Conservation (phyloP, 2,113 vertebrate genomes). For the Heloderma charlesbogerti region DNA sequence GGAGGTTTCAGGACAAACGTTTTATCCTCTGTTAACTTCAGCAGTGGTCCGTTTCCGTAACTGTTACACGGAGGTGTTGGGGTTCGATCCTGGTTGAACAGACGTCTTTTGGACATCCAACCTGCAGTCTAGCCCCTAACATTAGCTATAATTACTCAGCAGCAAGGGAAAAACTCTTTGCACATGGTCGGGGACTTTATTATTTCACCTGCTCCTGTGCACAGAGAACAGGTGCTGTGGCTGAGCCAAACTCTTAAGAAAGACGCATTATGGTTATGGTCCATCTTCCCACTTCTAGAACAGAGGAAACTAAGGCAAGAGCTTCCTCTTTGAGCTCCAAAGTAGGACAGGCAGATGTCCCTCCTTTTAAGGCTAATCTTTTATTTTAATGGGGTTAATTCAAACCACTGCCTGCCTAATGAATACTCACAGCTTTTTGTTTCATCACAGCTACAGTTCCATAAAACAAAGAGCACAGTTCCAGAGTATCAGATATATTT, state of each 20-base stretch:
- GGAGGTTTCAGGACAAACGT: neutral
- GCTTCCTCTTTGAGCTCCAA: neutral
- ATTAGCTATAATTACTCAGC: neutral
- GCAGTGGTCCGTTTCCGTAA: neutral
- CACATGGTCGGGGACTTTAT: neutral
- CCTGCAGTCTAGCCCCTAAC: neutral
- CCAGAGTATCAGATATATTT: neutral
- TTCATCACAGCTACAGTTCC: neutral
- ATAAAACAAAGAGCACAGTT: neutral
- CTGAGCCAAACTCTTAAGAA: neutral
- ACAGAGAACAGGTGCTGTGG: neutral
- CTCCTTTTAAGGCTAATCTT: neutral
- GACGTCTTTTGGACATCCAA: neutral
- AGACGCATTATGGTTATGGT: neutral
- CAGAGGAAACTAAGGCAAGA: neutral
- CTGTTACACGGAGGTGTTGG: neutral
- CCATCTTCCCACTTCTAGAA: neutral
- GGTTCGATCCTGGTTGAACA: too few relatives aligned
- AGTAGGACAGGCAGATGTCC: neutral
- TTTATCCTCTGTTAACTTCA: neutral
- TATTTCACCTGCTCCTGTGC: neutral
- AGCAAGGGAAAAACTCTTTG: neutral
- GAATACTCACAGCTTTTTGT: neutral
- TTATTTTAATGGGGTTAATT: neutral
- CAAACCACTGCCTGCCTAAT: neutral